A percentile compares a stretch with the other conserved stretches of the same genome.
Conservation (phyloP, 2,113 vertebrate species). For the Amphiprion percula region DNA sequence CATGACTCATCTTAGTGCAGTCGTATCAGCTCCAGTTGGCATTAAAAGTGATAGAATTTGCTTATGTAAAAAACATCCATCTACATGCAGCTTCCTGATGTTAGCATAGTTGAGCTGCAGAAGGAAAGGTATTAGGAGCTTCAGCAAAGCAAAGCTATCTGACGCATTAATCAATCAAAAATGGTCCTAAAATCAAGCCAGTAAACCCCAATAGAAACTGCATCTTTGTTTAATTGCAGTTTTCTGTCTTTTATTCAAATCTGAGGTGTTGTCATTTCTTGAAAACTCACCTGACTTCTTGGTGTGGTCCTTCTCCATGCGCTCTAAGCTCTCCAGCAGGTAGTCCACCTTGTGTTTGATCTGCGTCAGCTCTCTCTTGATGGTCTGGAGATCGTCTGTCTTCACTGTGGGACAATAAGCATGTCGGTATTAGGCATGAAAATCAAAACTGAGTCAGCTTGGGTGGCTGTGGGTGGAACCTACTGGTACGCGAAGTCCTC, state of each 20-base stretch:
- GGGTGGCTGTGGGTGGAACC: background rate
- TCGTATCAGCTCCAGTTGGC: conserved; percentile 12
- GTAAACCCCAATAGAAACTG: too few species aligned
- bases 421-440: too few species aligned
- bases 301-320: conserved; percentile 90
- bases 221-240: too few species aligned
- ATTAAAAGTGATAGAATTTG: background rate
- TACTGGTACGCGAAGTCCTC: conserved; percentile 85
- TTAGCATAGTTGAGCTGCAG: too few species aligned
- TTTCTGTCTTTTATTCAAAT: background rate
- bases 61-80: background rate
- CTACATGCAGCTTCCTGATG: too few species aligned
- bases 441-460: background rate
- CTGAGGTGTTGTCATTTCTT: too few species aligned
- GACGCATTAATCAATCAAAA: too few species aligned
- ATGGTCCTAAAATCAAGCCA: too few species aligned
- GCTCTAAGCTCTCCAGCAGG: conserved; percentile 90
- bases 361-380: conserved; percentile 92
- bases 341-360: conserved; percentile 94
- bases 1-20: conserved; percentile 12
- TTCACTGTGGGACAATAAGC: conserved; percentile 81
- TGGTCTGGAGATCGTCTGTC: conserved; percentile 89
- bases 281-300: conserved; percentile 84
- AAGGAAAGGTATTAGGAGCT: too few species aligned
- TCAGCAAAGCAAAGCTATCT: too few species aligned